Conservation (phyloP, 2,797 vertebrate genomes). For the Echeneis naucrates region DNA sequence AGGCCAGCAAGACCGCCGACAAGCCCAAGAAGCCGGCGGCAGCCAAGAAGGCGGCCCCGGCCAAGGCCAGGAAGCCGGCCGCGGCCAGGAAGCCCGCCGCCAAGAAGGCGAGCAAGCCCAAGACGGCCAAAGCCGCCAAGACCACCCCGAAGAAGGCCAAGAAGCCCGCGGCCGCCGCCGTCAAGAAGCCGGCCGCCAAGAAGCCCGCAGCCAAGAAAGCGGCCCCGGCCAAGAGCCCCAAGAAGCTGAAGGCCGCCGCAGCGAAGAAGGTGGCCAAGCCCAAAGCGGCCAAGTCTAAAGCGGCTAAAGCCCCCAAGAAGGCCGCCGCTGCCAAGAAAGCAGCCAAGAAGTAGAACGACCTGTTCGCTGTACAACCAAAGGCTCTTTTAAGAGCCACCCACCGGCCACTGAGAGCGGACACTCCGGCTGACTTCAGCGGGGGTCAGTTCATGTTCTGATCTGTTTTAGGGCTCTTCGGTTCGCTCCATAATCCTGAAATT, state of each 20-base stretch:
- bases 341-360: constrained; percentile 28
- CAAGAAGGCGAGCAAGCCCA: no score
- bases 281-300: background rate
- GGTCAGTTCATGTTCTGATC: no score
- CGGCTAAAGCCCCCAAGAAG: background rate
- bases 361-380: constrained; percentile 4
- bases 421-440: no score
- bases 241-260: no score
- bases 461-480: no score
- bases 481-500: no score
- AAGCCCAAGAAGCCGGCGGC: background rate
- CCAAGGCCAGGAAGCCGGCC: background rate
- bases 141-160: constrained; percentile 8
- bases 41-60: constrained; percentile 17
- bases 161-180: no score
- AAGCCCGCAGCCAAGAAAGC: background rate
- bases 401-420: background rate
- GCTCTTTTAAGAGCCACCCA: constrained; percentile 50
- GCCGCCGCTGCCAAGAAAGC: background rate
- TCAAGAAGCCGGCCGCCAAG: no score
- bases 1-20: background rate
- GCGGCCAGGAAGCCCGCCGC: background rate
- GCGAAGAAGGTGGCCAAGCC: background rate
- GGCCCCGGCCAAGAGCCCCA: accelerated
- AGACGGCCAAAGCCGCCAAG: background rate